Evolutionary conservation across 2,888 invertebrate genomes (phyloP).

Genomic region (Macrosoma leucophasiata): DNA sequence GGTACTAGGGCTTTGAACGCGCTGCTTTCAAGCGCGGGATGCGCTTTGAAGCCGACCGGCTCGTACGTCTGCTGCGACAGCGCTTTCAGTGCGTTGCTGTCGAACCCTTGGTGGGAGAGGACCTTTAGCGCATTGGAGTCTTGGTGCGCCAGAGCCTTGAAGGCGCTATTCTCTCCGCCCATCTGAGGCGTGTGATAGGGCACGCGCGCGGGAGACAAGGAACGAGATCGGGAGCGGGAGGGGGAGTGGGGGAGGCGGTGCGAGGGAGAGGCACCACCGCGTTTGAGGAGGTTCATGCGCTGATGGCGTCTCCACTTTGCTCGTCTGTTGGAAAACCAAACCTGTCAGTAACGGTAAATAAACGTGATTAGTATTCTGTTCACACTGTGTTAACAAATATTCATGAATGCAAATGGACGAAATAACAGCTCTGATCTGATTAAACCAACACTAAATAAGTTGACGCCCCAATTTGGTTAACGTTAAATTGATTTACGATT

Average conservation of each 20-base stretch:
- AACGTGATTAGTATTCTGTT: conserved; percentile 70
- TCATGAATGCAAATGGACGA: conserved; percentile 62
- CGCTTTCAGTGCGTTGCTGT: conserved; percentile 74
- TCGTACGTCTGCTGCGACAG: conserved; percentile 57
- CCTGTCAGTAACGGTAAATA: conserved; percentile 89
- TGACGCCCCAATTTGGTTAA: too few relatives aligned
- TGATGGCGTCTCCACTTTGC: conserved; percentile 98
- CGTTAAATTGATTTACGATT: too few relatives aligned
- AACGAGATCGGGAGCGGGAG: conserved; percentile 81
- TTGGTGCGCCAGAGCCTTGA: conserved; percentile 83
- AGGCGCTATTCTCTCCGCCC: conserved; percentile 94
- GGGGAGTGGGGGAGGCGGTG: conserved; percentile 73
- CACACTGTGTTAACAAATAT: conserved; percentile 55
- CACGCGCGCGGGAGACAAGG: conserved; percentile 78
- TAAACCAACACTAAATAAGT: conserved; percentile 38
- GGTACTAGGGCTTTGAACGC: conserved; percentile 88
- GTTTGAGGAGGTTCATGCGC: conserved; percentile 94
- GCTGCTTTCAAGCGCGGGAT: conserved; percentile 83
- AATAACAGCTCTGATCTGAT: conserved; percentile 52
- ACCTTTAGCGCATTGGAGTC: conserved; percentile 76
- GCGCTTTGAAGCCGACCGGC: conserved; percentile 56
- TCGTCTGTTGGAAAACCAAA: conserved; percentile 99
- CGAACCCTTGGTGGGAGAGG: conserved; percentile 74
- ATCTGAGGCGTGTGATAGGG: conserved; percentile 79
- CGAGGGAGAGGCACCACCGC: conserved; percentile 84